Percentiles rank a stretch among this genome's conserved stretches.
These are phyloP conservation scores for Drosophila willistoni DNA, from an alignment of 1,140 invertebrate genomes.

Conservation along the genomic window DNA sequence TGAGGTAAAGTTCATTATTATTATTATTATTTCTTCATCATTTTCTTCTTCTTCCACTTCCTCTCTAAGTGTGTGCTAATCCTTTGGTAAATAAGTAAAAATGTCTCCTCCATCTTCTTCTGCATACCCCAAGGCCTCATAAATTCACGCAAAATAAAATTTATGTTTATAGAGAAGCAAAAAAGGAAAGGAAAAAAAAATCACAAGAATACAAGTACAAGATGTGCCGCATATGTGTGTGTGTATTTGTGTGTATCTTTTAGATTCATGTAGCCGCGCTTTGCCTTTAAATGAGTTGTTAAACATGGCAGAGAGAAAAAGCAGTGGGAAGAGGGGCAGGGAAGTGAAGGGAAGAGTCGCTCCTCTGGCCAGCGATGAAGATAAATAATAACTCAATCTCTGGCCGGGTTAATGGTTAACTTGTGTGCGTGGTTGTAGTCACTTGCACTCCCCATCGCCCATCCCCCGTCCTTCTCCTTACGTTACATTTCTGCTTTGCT, in stretches of 20 bases:
- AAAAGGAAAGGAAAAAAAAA: constrained; percentile 28
- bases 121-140: constrained; percentile 42
- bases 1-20: constrained; percentile 35
- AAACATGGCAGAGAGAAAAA: constrained; percentile 27
- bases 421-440: constrained; percentile 9
- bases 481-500: neutral
- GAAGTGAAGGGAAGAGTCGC: constrained; percentile 14
- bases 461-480: too few relatives aligned
- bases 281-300: constrained; percentile 73
- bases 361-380: constrained; percentile 27
- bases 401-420: neutral
- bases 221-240: constrained; percentile 23
- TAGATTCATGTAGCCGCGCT: constrained; percentile 38
- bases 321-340: constrained; percentile 11
- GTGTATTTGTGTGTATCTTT: constrained; percentile 12
- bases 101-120: constrained; percentile 1
- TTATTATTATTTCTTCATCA: constrained; percentile 58
- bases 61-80: constrained; percentile 40
- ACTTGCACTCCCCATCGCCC: neutral
- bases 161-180: constrained; percentile 51
- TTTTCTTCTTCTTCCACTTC: constrained; percentile 10
- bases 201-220: neutral
- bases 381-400: constrained; percentile 53
- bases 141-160: constrained; percentile 80
- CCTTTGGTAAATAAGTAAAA: constrained; percentile 66